These are phyloP conservation scores for Embiotoca jacksoni DNA, from an alignment of 2,113 vertebrate genomes.

Conservation along the genomic window DNA sequence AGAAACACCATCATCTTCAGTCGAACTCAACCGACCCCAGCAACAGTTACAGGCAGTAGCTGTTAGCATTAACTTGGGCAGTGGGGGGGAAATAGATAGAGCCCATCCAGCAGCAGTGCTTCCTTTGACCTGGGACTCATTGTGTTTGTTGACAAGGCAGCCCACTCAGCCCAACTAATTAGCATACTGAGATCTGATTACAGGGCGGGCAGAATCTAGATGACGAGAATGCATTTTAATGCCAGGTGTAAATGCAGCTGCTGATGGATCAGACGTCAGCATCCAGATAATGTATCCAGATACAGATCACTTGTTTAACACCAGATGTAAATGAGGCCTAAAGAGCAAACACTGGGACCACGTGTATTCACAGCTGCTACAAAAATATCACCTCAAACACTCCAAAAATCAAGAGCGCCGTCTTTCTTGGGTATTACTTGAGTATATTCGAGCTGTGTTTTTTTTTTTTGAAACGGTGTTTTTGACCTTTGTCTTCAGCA, in stretches of 20 bases:
- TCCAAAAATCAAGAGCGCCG: not conserved
- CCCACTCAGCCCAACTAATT: not conserved
- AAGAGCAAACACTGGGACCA: not conserved
- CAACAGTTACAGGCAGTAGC: not conserved
- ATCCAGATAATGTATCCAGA: not conserved
- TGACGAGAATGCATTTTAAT: not conserved
- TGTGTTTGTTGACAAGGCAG: not conserved
- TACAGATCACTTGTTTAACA: not conserved
- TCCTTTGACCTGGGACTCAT: not conserved
- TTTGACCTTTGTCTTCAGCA: slow-evolving; percentile 44
- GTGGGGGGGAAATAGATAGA: no score
- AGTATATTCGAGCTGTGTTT: slow-evolving; percentile 12
- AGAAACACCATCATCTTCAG: no score
- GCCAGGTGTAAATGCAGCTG: not conserved
- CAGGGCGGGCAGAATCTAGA: not conserved
- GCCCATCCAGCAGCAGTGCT: not conserved
- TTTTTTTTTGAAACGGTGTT: slow-evolving; percentile 36
- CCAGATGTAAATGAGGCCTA: not conserved
- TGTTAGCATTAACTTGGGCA: not conserved
- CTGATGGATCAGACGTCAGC: not conserved
- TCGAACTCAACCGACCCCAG: no score
- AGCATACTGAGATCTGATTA: not conserved
- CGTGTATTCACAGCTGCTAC: not conserved
- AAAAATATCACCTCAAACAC: slow-evolving; percentile 2
- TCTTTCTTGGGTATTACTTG: not conserved